Percentiles rank a stretch among this genome's conserved stretches.
Conservation (phyloP, 1,140 invertebrate genomes). For the Drosophila azteca region DNA sequence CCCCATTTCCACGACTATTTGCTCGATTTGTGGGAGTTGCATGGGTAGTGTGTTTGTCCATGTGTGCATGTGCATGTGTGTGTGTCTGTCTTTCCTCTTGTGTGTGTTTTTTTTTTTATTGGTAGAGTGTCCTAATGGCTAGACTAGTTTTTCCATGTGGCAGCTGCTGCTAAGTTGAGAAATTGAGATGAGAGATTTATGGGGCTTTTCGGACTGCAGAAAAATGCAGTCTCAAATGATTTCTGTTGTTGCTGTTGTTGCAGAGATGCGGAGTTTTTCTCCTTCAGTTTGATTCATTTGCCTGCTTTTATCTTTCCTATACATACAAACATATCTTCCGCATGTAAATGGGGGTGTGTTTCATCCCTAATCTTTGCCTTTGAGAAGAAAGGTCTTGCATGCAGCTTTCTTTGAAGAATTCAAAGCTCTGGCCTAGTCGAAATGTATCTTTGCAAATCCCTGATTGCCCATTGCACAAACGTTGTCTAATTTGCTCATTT, state of each 20-base stretch:
- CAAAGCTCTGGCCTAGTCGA: too few relatives aligned
- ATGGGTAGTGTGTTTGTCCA: background rate
- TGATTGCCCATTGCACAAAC: slow-evolving; percentile 48
- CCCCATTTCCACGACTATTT: slow-evolving; percentile 28
- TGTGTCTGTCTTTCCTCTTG: too few relatives aligned
- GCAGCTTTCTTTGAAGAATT: background rate
- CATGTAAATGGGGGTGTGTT: slow-evolving; percentile 12
- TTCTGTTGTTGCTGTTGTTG: slow-evolving; percentile 13
- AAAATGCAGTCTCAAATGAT: slow-evolving; percentile 31
- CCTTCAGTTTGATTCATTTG: slow-evolving; percentile 30
- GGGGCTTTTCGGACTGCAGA: slow-evolving; percentile 43
- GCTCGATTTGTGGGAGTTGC: slow-evolving; percentile 46
- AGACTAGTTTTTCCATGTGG: slow-evolving; percentile 71
- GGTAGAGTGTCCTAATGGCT: slow-evolving; percentile 65
- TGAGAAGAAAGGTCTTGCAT: too few relatives aligned
- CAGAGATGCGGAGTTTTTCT: background rate
- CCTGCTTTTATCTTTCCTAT: slow-evolving; percentile 11
- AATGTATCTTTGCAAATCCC: slow-evolving; percentile 6
- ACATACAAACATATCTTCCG: too few relatives aligned
- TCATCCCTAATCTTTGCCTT: background rate
- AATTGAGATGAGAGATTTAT: slow-evolving; percentile 71
- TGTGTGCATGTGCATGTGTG: too few relatives aligned
- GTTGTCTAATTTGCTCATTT: slow-evolving; percentile 78
- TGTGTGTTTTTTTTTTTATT: slow-evolving; percentile 64
- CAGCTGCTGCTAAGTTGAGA: slow-evolving; percentile 57